A percentile compares a stretch with the other conserved stretches of the same genome.
phyloP scores from a whole-genome alignment of 2,888 invertebrate genomes.

The Caenorhabditis plicata region DNA sequence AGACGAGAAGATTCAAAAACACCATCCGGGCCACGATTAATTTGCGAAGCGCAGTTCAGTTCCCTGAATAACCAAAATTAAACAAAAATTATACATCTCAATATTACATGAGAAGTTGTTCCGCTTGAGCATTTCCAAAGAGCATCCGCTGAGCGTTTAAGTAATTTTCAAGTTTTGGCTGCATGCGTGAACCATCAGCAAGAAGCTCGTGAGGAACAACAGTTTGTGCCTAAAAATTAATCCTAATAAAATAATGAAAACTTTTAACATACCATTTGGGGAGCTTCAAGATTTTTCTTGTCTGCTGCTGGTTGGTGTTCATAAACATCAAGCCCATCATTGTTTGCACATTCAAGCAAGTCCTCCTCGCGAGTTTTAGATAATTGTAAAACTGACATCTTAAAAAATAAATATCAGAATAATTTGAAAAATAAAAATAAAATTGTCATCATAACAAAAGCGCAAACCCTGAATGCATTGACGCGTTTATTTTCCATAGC shows the following conservation, averaged over 20 bases:
- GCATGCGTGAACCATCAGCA: constrained; percentile 40
- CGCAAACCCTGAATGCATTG: too few relatives aligned
- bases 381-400: constrained; percentile 32
- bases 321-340: constrained; percentile 9
- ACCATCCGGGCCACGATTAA: constrained; percentile 62
- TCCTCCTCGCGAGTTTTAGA: constrained; percentile 38
- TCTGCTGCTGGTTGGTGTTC: constrained; percentile 18
- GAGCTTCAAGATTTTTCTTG: constrained; percentile 27
- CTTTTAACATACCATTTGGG: constrained; percentile 27
- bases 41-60: constrained; percentile 56
- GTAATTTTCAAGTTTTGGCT: constrained; percentile 44
- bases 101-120: constrained; percentile 54
- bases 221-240: constrained; percentile 26
- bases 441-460: too few relatives aligned
- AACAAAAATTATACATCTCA: constrained; percentile 11
- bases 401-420: constrained; percentile 2
- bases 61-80: constrained; percentile 45
- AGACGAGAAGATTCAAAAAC: constrained; percentile 55
- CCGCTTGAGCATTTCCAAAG: constrained; percentile 54
- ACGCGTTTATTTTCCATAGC: too few relatives aligned
- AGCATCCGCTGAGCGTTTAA: constrained; percentile 51
- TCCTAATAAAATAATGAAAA: too few relatives aligned
- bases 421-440: too few relatives aligned
- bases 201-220: constrained; percentile 43
- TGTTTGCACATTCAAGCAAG: constrained; percentile 23